Percentiles rank a stretch among this genome's conserved stretches.
phyloP scores from a whole-genome alignment of 2,888 invertebrate species.

The Acanthacorydalis orientalis region DNA sequence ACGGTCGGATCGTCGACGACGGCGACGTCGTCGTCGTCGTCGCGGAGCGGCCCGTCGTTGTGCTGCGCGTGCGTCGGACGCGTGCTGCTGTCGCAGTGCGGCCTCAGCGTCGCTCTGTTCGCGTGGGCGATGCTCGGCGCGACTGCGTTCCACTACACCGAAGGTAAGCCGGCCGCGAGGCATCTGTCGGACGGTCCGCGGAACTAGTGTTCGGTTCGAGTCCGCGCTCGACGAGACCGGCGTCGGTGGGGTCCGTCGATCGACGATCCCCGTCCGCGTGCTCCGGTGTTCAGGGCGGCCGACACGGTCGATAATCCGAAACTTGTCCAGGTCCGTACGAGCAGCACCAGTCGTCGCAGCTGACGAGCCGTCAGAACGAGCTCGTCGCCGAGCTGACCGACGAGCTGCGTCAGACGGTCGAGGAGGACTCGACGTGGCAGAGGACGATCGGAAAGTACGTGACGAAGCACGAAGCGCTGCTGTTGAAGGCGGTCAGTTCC shows the following conservation, averaged over 20 bases:
- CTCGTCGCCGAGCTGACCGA: conserved; percentile 44
- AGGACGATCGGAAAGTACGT: conserved; percentile 37
- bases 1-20: background rate
- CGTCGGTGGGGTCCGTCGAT: too few relatives aligned
- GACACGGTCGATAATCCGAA: background rate
- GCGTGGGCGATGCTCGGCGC: conserved; percentile 47
- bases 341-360: conserved; percentile 30
- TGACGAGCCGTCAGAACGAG: conserved; percentile 39
- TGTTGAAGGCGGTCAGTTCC: conserved; percentile 35
- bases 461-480: conserved; percentile 35
- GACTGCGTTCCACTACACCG: conserved; percentile 43
- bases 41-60: conserved; percentile 15
- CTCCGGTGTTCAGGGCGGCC: too few relatives aligned
- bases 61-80: conserved; percentile 31
- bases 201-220: too few relatives aligned
- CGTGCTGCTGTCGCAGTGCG: conserved; percentile 38
- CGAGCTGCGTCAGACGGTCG: conserved; percentile 36
- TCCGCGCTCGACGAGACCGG: too few relatives aligned
- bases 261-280: too few relatives aligned
- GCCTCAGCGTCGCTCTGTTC: conserved; percentile 37
- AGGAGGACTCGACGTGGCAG: conserved; percentile 41
- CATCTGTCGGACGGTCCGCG: too few relatives aligned
- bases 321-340: conserved; percentile 38
- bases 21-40: background rate
- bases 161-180: too few relatives aligned